These are phyloP conservation scores for Apis dorsata DNA, from an alignment of 1,140 invertebrate genomes.

Conservation along the genomic window DNA sequence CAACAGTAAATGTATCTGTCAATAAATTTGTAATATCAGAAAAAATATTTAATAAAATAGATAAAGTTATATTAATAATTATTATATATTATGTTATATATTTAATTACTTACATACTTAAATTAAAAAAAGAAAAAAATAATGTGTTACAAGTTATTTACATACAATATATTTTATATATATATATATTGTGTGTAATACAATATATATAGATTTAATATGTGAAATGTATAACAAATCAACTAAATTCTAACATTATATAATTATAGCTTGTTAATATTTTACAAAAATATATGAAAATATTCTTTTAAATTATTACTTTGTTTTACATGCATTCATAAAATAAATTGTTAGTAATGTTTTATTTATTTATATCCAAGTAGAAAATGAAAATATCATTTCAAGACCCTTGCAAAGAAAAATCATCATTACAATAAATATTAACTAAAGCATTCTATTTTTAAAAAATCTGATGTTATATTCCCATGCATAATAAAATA, in stretches of 20 bases:
- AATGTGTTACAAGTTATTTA: neutral
- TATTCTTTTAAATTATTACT: too few species aligned
- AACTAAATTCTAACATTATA: neutral
- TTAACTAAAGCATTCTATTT: slow-evolving; percentile 41
- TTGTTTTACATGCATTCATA: slow-evolving; percentile 14
- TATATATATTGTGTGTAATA: neutral
- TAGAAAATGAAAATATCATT: neutral
- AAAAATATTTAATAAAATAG: slow-evolving; percentile 6
- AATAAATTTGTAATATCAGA: slow-evolving; percentile 61
- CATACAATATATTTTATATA: neutral
- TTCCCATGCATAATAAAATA: slow-evolving; percentile 53
- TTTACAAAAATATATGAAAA: too few species aligned
- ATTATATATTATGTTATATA: neutral
- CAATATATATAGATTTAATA: neutral
- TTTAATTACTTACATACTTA: neutral
- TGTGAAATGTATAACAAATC: neutral
- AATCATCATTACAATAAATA: slow-evolving; percentile 17
- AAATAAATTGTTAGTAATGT: slow-evolving; percentile 33
- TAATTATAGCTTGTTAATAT: neutral
- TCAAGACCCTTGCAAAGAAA: neutral
- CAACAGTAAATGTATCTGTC: slow-evolving; percentile 95
- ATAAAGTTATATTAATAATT: neutral
- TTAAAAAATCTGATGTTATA: slow-evolving; percentile 18
- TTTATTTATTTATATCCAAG: neutral
- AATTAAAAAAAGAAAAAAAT: neutral